A percentile compares a stretch with the other conserved stretches of the same genome.
These are phyloP conservation scores for Diglossa cyanea DNA, from an alignment of 2,797 vertebrate genomes.

Conservation along the genomic window DNA sequence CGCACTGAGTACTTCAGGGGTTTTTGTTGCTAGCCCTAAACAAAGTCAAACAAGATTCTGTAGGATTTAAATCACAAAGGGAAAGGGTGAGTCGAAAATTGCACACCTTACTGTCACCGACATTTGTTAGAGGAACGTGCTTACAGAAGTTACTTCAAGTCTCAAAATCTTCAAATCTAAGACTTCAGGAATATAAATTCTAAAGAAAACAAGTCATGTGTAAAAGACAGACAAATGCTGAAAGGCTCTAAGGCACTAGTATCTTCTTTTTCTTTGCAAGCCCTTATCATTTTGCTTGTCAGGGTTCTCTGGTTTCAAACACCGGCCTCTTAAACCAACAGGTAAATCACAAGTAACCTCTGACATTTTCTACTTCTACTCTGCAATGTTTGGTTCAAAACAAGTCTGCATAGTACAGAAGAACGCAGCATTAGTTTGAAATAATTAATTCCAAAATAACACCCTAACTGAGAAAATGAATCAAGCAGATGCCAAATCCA, in stretches of 20 bases:
- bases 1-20: rapidly evolving
- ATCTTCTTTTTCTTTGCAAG: neutral
- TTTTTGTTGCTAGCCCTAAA: neutral
- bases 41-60: neutral
- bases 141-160: neutral
- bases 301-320: neutral
- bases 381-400: neutral
- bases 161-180: neutral
- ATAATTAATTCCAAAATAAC: neutral
- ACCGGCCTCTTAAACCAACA: neutral
- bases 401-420: neutral
- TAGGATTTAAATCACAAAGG: neutral
- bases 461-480: neutral
- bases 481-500: neutral
- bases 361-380: neutral
- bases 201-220: neutral
- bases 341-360: neutral
- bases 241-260: neutral
- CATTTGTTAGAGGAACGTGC: neutral
- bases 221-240: neutral
- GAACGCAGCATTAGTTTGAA: neutral
- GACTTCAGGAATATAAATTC: neutral
- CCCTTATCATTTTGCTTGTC: neutral
- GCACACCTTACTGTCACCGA: neutral
- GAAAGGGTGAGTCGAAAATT: neutral